Conservation (phyloP, 2,113 vertebrate species). For the Spea bombifrons region DNA sequence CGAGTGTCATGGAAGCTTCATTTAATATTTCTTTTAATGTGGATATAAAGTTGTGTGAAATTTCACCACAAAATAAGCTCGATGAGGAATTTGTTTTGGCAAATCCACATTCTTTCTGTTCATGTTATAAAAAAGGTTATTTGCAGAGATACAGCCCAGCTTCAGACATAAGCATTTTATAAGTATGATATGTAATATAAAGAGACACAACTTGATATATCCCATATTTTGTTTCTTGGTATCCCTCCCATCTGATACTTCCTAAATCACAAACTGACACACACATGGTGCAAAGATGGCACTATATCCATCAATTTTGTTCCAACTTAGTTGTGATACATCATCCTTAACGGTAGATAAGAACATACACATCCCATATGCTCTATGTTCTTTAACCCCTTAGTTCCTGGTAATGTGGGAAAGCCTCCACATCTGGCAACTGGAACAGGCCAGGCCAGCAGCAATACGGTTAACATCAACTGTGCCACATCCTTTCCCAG, state of each 20-base stretch:
- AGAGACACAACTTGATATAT: not conserved
- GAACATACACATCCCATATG: slow-evolving; percentile 46
- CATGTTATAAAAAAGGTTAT: too few relatives aligned
- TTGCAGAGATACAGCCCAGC: slow-evolving; percentile 34
- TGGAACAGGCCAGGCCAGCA: not conserved
- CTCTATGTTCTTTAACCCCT: slow-evolving; percentile 26
- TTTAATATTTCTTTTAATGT: not conserved
- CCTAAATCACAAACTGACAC: not conserved
- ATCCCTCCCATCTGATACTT: not conserved
- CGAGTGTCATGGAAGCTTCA: too few relatives aligned
- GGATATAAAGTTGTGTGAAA: not conserved
- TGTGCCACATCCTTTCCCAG: slow-evolving; percentile 56
- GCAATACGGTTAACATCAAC: slow-evolving; percentile 53
- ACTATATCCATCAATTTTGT: not conserved
- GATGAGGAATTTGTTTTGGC: too few relatives aligned
- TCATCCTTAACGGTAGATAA: slow-evolving; percentile 49
- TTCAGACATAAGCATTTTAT: slow-evolving; percentile 53
- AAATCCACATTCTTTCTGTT: too few relatives aligned
- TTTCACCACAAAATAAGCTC: too few relatives aligned
- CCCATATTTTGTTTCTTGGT: not conserved
- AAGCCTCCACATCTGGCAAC: not conserved
- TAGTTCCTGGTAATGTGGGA: not conserved
- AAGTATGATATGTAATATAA: slow-evolving; percentile 47
- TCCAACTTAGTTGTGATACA: not conserved
- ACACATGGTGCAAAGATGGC: slow-evolving; percentile 3